Percentiles rank a stretch among this genome's conserved stretches.
phyloP scores from a whole-genome alignment of 2,888 invertebrate genomes.

The Geophilus truncorum region DNA sequence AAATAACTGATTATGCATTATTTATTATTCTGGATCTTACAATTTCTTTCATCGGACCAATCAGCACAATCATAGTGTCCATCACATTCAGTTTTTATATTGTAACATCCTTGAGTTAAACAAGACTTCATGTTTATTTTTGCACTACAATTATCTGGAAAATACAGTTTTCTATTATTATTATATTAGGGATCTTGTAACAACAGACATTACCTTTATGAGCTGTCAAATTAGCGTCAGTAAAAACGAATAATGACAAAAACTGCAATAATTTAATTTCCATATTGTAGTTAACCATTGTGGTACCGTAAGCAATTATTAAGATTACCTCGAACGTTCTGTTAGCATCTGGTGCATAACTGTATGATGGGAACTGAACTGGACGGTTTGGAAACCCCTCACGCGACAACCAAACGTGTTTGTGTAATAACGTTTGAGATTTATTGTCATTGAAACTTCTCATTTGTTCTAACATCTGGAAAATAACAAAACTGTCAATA shows the following conservation, averaged over 20 bases:
- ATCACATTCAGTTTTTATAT: slow-evolving; percentile 70
- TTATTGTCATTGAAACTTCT: slow-evolving; percentile 76
- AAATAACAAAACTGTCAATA: slow-evolving; percentile 33
- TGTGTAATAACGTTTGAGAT: slow-evolving; percentile 65
- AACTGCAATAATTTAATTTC: slow-evolving; percentile 48
- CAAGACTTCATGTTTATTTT: slow-evolving; percentile 73
- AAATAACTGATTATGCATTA: too few relatives aligned
- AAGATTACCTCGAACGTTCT: slow-evolving; percentile 73
- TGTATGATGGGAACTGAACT: slow-evolving; percentile 80
- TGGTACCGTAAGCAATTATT: too few relatives aligned
- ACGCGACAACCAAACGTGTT: slow-evolving; percentile 78
- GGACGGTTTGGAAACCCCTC: slow-evolving; percentile 77
- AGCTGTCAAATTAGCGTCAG: slow-evolving; percentile 64
- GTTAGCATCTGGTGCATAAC: slow-evolving; percentile 89
- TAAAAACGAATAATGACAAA: slow-evolving; percentile 81
- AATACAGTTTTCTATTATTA: slow-evolving; percentile 22
- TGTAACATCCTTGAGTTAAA: slow-evolving; percentile 69
- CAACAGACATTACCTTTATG: slow-evolving; percentile 54
- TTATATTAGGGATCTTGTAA: too few relatives aligned
- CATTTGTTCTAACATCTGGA: slow-evolving; percentile 75
- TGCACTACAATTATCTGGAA: slow-evolving; percentile 59
- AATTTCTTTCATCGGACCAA: slow-evolving; percentile 77
- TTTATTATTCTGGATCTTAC: too few relatives aligned
- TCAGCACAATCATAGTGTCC: slow-evolving; percentile 71
- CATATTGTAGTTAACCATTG: too few relatives aligned